Evolutionary conservation across 2,888 invertebrate genomes (phyloP).

Genomic region (Agrochola macilenta): DNA sequence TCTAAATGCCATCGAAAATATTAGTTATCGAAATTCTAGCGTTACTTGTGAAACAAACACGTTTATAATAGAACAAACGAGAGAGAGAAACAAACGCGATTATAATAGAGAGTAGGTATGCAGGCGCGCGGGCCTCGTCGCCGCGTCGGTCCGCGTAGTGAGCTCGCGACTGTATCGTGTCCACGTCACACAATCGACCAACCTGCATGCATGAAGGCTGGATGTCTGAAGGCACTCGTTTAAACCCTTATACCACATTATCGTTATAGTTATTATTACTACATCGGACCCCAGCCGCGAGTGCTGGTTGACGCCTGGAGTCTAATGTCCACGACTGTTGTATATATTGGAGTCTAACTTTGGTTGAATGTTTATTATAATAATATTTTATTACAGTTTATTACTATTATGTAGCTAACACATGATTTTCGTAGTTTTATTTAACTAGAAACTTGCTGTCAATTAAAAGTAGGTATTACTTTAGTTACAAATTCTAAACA

Average conservation of each 20-base stretch:
- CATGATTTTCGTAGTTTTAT: slow-evolving; percentile 77
- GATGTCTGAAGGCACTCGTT: slow-evolving; percentile 90
- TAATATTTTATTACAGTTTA: slow-evolving; percentile 68
- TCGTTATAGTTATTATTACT: slow-evolving; percentile 72
- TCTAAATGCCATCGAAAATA: slow-evolving; percentile 49
- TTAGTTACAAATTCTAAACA: slow-evolving; percentile 58
- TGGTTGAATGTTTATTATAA: slow-evolving; percentile 77
- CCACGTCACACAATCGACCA: slow-evolving; percentile 84
- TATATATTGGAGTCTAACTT: slow-evolving; percentile 81
- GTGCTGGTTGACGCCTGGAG: slow-evolving; percentile 52
- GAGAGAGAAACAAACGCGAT: slow-evolving; percentile 36
- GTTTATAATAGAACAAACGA: slow-evolving; percentile 26
- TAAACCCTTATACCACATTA: slow-evolving; percentile 84
- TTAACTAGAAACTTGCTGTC: slow-evolving; percentile 69
- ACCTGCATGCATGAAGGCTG: slow-evolving; percentile 88
- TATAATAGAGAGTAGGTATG: slow-evolving; percentile 37
- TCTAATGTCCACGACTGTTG: slow-evolving; percentile 72
- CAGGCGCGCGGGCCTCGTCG: slow-evolving; percentile 1
- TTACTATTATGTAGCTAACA: slow-evolving; percentile 78
- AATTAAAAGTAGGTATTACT: slow-evolving; percentile 50
- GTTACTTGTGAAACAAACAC: slow-evolving; percentile 47
- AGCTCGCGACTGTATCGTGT: slow-evolving; percentile 73
- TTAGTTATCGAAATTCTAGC: slow-evolving; percentile 61
- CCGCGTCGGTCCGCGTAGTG: neutral
- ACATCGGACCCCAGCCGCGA: slow-evolving; percentile 66